Percentiles rank a stretch among this genome's conserved stretches.
These are phyloP conservation scores for Stenchaetothrips biformis DNA, from an alignment of 2,888 invertebrate genomes.

Conservation along the genomic window DNA sequence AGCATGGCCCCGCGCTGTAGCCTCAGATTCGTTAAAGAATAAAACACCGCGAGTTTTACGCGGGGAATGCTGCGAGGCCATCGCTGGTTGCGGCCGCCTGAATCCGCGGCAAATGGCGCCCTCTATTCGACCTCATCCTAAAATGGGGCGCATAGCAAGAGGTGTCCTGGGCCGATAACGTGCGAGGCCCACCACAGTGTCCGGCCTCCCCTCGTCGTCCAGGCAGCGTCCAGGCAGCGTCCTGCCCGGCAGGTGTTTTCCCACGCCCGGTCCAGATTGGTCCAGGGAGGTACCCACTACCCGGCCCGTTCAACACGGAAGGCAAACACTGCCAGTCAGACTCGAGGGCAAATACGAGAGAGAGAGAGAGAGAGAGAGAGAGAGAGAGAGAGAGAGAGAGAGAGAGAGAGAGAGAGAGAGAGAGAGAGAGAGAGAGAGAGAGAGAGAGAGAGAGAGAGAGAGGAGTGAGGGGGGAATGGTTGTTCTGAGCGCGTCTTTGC, in stretches of 20 bases:
- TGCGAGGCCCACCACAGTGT: not conserved
- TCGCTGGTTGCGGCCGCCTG: too few relatives aligned
- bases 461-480: not conserved
- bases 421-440: too few relatives aligned
- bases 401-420: constrained; percentile 1
- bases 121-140: too few relatives aligned
- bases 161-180: not conserved
- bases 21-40: not conserved
- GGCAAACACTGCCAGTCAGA: constrained; percentile 5
- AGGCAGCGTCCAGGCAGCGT: not conserved
- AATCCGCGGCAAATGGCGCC: too few relatives aligned
- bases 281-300: not conserved
- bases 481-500: too few relatives aligned
- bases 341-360: not conserved
- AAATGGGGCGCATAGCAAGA: too few relatives aligned
- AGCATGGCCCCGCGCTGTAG: not conserved
- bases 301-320: not conserved
- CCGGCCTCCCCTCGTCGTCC: not conserved
- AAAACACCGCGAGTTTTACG: not conserved
- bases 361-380: not conserved
- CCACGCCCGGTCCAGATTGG: not conserved
- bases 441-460: not conserved
- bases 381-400: constrained; percentile 1
- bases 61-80: too few relatives aligned
- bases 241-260: not conserved